These are phyloP conservation scores for Pristis pectinata DNA, from an alignment of 2,797 vertebrate species.

Conservation along the genomic window DNA sequence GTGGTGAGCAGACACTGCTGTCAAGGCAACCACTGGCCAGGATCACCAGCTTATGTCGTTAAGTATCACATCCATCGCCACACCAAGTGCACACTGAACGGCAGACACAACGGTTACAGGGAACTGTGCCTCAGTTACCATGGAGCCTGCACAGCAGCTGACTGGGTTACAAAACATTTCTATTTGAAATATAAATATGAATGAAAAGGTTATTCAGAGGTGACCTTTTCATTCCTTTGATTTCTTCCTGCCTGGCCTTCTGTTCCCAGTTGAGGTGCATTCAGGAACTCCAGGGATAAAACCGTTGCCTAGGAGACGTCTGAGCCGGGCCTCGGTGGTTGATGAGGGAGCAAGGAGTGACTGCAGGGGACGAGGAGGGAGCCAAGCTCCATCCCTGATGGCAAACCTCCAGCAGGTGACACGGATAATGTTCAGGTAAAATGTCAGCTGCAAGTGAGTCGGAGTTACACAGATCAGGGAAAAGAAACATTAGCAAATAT, in stretches of 20 bases:
- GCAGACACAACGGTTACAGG: background rate
- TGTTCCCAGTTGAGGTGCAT: background rate
- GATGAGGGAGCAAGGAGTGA: background rate
- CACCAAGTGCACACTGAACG: too few species aligned
- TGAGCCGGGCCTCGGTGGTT: too few species aligned
- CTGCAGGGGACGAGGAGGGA: background rate
- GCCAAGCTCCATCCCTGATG: background rate
- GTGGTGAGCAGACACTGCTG: background rate
- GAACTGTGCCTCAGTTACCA: background rate
- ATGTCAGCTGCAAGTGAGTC: too few species aligned
- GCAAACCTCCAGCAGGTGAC: background rate
- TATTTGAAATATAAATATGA: background rate
- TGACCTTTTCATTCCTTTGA: background rate
- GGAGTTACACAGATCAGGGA: background rate
- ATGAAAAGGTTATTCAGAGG: background rate
- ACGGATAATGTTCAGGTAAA: background rate
- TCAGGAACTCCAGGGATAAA: background rate
- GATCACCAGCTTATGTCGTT: background rate
- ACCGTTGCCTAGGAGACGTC: background rate
- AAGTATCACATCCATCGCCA: background rate
- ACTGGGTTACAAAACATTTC: background rate
- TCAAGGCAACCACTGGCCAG: background rate
- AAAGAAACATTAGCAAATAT: background rate
- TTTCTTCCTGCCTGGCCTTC: background rate
- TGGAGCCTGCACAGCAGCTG: background rate